Base-by-base conservation (phyloP, 2,113 vertebrate species). In the Amazona guildingii region DNA sequence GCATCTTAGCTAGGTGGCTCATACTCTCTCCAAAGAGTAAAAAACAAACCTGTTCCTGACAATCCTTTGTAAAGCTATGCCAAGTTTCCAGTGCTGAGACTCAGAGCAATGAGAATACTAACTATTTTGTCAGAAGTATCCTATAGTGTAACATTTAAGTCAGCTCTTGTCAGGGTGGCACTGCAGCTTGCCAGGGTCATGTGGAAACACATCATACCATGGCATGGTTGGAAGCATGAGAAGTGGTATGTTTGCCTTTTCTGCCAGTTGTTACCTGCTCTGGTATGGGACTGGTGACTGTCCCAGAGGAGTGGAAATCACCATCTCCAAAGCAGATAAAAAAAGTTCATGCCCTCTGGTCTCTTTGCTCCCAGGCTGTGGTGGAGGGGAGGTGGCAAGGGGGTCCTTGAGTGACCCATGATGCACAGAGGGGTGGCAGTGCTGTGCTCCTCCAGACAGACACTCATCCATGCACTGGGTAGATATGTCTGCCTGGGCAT, bases 91-190 rank as follows among this genome's bases (percentile, higher is more conserved):
- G 41, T 68, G 35, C 3, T 17, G 77, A 86, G 69, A 67, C 75
- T 68, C 17, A 7, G 48, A 41, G n/a, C 57, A 79, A 54, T 57
- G 49, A 51, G 39, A 72, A 52, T 75, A 85, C 11, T 94, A 92
- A 90, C 79, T 77, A 78, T 74, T 83, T 95, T 88, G 51, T 76
- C 33, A 41, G 85, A 81, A 87, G 72, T 75, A 37, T 77, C 24
- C 54, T 39, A 31, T 16, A 25, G 44, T 62, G 5, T 79, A 63
- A 70, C 6, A 37, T 66, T 80, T 68, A 70, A 35, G 55, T 43
- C 49, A 75, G 57, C 20, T 92, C 7, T 1, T 55, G 20, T 33
- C 52, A 62, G 31, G 41, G 20, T 37, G 39, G 20, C 69, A 51
- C 44, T 48, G 49, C 61, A 66, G 39, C 70, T 78, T 86, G 79